Base-by-base conservation (phyloP, 2,888 invertebrate species). In the Synanthedon andrenaeformis region DNA sequence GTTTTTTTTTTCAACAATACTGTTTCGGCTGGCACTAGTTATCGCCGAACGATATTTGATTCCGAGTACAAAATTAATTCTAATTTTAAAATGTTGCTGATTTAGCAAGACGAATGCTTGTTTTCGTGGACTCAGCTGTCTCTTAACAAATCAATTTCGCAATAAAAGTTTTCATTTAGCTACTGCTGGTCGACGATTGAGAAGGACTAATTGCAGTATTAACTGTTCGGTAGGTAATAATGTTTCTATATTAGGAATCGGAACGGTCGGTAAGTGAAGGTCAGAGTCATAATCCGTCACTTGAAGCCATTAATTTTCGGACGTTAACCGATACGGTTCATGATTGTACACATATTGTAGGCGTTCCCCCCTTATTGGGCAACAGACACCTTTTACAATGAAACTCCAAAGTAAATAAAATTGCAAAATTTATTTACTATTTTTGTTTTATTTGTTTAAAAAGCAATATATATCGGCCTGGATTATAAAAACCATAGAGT, bases 41-140 rank as follows among this genome's bases (percentile, higher is more conserved):
- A 79, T 79, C 76, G 78, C 69, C 67, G 72, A 71, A 73, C 69
- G 80, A 74, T 77, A 81, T 83, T 76, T 78, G 82, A 82, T 82
- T 76, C 76, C 66, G 65, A 69, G 65, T 74, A 71, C 72, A 67
- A 80, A 80, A 79, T 80, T 75, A 73, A 76, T 71, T 81, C 78
- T 85, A 80, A 76, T 74, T 81, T 80, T 82, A 82, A 71, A 58
- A 56, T 59, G 66, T 74, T 72, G 72, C 73, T 73, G 35, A 54
- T 11, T 19, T 50, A 55, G 55, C 53, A 51, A 53, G 51, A 57
- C 14, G 51, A 53, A 53, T 52, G 53, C 53, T 57, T 52, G 54
- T 52, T 57, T 55, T 57, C 17, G 49, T 42, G 41, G 51, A 23
- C 52, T 42, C 54, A 52, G 41, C 52, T 52, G 55, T 55, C 55